A percentile compares a stretch with the other conserved stretches of the same genome.
phyloP scores from a whole-genome alignment of 2,797 vertebrate genomes.

The Halcyon chelicuti region DNA sequence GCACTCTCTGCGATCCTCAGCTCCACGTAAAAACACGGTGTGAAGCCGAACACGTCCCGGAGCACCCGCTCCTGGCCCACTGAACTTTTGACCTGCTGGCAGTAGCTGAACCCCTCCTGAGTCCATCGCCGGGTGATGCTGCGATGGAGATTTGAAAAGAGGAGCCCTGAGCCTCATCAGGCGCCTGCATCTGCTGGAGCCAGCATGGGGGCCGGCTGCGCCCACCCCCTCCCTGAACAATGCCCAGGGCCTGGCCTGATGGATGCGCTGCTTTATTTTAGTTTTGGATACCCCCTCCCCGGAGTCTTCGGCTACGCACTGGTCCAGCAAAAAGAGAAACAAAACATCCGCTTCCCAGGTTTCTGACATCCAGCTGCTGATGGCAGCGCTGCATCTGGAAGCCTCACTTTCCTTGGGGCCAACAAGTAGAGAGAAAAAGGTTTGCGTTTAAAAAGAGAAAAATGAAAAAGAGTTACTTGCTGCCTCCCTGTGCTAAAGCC shows the following conservation, averaged over 20 bases:
- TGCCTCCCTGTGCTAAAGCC: neutral
- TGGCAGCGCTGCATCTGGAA: slow-evolving; percentile 9
- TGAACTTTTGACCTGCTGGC: slow-evolving; percentile 79
- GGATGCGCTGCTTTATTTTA: slow-evolving; percentile 49
- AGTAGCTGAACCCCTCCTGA: slow-evolving; percentile 48
- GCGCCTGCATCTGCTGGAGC: slow-evolving; percentile 68
- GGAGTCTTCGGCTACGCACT: neutral
- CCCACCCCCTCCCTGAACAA: slow-evolving; percentile 56
- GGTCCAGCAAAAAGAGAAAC: neutral
- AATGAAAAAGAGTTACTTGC: neutral
- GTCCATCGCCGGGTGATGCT: neutral
- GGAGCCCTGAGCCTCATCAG: slow-evolving; percentile 31
- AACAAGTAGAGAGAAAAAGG: neutral
- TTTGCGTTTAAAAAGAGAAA: neutral
- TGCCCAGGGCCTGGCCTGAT: slow-evolving; percentile 48
- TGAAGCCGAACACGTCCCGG: neutral
- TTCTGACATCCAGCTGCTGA: slow-evolving; percentile 47
- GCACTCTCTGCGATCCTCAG: neutral
- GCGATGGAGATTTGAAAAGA: slow-evolving; percentile 47
- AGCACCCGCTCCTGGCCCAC: slow-evolving; percentile 56
- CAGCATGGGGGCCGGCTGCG: slow-evolving; percentile 59
- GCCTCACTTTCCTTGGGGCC: slow-evolving; percentile 12
- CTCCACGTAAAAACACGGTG: neutral
- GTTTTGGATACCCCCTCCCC: neutral
- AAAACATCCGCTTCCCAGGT: slow-evolving; percentile 54